Base-by-base conservation (phyloP, 2,888 invertebrate genomes). In the Aelia acuminata region DNA sequence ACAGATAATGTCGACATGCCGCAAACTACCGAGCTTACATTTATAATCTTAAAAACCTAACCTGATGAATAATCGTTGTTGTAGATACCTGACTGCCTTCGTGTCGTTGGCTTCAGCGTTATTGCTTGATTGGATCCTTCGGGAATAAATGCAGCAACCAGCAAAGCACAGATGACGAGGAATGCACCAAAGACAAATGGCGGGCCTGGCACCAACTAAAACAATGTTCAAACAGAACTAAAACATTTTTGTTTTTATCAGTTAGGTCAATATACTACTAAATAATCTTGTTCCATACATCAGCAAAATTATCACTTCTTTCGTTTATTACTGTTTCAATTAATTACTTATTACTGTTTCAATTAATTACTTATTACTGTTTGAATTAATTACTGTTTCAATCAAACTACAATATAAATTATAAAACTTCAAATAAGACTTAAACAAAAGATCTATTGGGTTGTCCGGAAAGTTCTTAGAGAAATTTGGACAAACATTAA, bases 111-210 rank as follows among this genome's bases (percentile, higher is more conserved):
- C 43, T 91, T 91, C 90, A 93, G 91, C 89, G 93, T 93, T 89
- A 92, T 92, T 87, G 93, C 92, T 90, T 92, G 92, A 89, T 92
- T 92, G 89, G 92, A 92, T 89, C 95, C 94, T 92, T 96, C 96
- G 47, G 96, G 96, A 93, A 97, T 96, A 93, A 97, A 97, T 85
- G 96, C 95, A 87, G 97, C 97, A 91, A 99, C 98, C 91, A 99
- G 93, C 91, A 99, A 95, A 89, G 99, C 99, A 92, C 98, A 96
- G 91, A 99, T 96, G 91, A 99, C 99, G 93, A 99, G 95, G 92
- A 99, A 94, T 88, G 99, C 98, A 89, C 99, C 99, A 93, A 99
- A 97, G 90, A 99, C 97, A 93, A 99, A 99, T 22, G 99, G 99
- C 89, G 99, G 99, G 1, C 99, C 99, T 57, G 99, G 99, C 92